Base-by-base conservation (phyloP, 2,888 invertebrate species). In the Napeogenes inachia region DNA sequence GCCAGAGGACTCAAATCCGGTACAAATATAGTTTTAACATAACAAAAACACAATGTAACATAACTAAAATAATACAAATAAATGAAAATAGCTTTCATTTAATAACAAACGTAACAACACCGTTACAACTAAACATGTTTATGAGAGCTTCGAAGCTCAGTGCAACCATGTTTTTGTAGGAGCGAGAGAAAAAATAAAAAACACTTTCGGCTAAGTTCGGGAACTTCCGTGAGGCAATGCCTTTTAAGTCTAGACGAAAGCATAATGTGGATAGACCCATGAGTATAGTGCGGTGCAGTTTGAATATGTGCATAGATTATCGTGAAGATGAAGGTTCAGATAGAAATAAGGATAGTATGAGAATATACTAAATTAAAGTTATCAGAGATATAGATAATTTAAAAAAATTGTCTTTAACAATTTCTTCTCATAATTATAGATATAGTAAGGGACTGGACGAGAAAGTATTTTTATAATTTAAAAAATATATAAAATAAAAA, bases 151-250 rank as follows among this genome's bases (percentile, higher is more conserved):
- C 72, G 69, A 68, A 75, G 78, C 78, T 79, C 78, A 56, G 65
- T 62, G 67, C 62, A 59, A 70, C 74, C 74, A 72, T 83, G 84
- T 84, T 87, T 86, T 85, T 81, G 81, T 82, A 76, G 73, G 78
- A 75, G 78, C 64, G 82, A 89, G 80, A 81, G 88, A 89, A 70
- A 65, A 79, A 77, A 71, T 69, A 78, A 78, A 80, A 85, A 85
- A 82, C 80, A 77, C 78, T 78, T 84, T 89, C 89, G 89, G 82
- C 59, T 66, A 68, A 69, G 72, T 71, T 87, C 89, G 89, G 82
- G 68, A 68, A 70, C 80, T 82, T 79, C 87, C 88, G 77, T 65
- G 70, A 70, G 66, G 66, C 70, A 66, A 68, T 73, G 75, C 71
- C 74, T 81, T 73, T 76, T 76, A 76, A 75, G 76, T 78, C 75